phyloP scores from a whole-genome alignment of 2,113 vertebrate species.

The Coryphaenoides rupestris region DNA sequence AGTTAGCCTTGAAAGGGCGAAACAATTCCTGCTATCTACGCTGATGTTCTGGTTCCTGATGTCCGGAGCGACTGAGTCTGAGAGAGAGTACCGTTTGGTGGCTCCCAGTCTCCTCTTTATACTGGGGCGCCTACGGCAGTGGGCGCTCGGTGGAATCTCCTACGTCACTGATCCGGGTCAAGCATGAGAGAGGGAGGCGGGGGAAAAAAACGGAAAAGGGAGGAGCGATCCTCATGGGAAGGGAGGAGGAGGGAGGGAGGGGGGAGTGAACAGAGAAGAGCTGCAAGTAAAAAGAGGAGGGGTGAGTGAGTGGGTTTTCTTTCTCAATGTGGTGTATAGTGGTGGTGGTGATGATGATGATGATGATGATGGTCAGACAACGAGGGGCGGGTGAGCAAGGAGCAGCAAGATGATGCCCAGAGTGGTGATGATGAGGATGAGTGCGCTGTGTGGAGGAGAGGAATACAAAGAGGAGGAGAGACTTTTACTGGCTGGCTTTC shows the following conservation, averaged over 20 bases:
- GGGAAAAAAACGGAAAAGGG: slow-evolving; percentile 64
- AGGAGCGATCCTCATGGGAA: slow-evolving; percentile 32
- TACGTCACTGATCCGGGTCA: slow-evolving; percentile 73
- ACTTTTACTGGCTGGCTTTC: slow-evolving; percentile 51
- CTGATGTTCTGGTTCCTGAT: slow-evolving; percentile 78
- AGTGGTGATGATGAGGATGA: too few relatives aligned
- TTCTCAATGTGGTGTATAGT: slow-evolving; percentile 36
- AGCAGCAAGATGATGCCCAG: slow-evolving; percentile 52
- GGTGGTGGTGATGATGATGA: too few relatives aligned
- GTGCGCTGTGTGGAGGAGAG: slow-evolving; percentile 61
- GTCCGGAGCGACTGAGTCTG: slow-evolving; percentile 72
- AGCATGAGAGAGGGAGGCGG: slow-evolving; percentile 70
- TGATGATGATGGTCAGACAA: slow-evolving; percentile 26
- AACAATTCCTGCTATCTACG: slow-evolving; percentile 77
- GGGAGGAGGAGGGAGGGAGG: slow-evolving; percentile 15
- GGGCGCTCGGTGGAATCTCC: slow-evolving; percentile 75
- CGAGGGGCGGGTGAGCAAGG: slow-evolving; percentile 23
- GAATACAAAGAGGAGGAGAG: slow-evolving; percentile 58
- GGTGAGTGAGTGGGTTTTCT: slow-evolving; percentile 31
- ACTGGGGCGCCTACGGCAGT: slow-evolving; percentile 74
- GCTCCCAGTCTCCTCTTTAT: slow-evolving; percentile 59
- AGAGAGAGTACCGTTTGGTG: slow-evolving; percentile 64
- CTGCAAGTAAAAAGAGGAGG: slow-evolving; percentile 51
- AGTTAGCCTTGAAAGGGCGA: slow-evolving; percentile 75
- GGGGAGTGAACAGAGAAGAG: slow-evolving; percentile 49